These are phyloP conservation scores for Herminia tarsipennalis DNA, from an alignment of 2,888 invertebrate genomes.

Conservation along the genomic window DNA sequence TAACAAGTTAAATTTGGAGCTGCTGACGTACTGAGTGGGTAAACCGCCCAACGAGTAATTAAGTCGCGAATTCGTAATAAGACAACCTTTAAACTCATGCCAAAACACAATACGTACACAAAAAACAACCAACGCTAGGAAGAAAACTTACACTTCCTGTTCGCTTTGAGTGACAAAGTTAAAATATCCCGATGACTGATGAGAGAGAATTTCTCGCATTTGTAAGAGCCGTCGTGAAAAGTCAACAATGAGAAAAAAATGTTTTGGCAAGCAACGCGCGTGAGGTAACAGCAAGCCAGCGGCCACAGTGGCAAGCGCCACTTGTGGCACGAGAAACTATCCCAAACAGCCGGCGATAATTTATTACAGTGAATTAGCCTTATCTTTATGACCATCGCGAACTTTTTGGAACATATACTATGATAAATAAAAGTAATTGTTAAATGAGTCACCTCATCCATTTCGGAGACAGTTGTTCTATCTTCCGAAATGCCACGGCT, in stretches of 20 bases:
- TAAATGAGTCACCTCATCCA: slow-evolving; percentile 86
- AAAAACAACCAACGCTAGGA: slow-evolving; percentile 43
- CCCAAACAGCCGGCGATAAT: slow-evolving; percentile 56
- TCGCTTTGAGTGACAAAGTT: slow-evolving; percentile 60
- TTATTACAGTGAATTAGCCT: slow-evolving; percentile 60
- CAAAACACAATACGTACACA: slow-evolving; percentile 52
- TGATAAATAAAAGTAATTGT: slow-evolving; percentile 42
- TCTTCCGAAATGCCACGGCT: slow-evolving; percentile 87
- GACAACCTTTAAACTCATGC: slow-evolving; percentile 48
- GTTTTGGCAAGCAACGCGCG: slow-evolving; percentile 68
- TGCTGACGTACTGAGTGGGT: slow-evolving; percentile 60
- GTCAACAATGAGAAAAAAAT: slow-evolving; percentile 68
- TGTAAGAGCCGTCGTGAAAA: slow-evolving; percentile 55
- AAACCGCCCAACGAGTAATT: slow-evolving; percentile 54
- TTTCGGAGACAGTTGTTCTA: slow-evolving; percentile 87
- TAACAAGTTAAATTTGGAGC: slow-evolving; percentile 71
- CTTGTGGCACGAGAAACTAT: slow-evolving; percentile 55
- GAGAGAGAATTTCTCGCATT: slow-evolving; percentile 61
- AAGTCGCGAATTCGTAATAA: slow-evolving; percentile 52
- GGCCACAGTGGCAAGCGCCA: slow-evolving; percentile 58
- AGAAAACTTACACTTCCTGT: slow-evolving; percentile 60
- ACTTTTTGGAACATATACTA: slow-evolving; percentile 45
- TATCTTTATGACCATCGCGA: slow-evolving; percentile 53
- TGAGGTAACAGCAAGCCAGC: slow-evolving; percentile 54
- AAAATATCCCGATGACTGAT: slow-evolving; percentile 54